Evolutionary conservation across 1,140 invertebrate species (phyloP), one percentile per base, ranked within the genome.

Genomic region (Zaprionus tsacasi): DNA sequence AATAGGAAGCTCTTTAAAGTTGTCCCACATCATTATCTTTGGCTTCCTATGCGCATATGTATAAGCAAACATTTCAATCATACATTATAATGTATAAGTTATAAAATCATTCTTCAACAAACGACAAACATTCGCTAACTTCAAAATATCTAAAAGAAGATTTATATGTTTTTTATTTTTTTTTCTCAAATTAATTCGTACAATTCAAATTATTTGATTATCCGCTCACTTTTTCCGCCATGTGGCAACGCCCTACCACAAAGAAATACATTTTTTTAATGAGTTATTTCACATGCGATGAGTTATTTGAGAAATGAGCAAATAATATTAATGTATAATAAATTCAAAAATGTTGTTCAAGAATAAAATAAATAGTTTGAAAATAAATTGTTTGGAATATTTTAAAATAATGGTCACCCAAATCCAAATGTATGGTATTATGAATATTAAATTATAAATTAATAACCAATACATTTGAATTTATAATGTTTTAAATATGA

Each of bases 1-100:
- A 87, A 89, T 87, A 78, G 83, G 77, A 83, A 61, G 80, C 77
- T 13, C 56, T 55, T 67, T 79, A 78, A 72, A 78, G 25, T 63
- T 72, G 33, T 55, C 25, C 33, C 56, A 55, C 35, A 56, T 36
- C 35, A 81, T 71, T 74, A 54, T 8, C 6, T 27, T 57, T 10
- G 15, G 45, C n/a, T 59, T 40, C 33, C 17, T 38, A 10, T 11
- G 12, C 33, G 40, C n/a, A 43, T 45, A 45, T 35, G 6, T 0
- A 35, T 35, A 35, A 8, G 10, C 27, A 35, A 0, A 7, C 33
- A 35, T 10, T 35, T 10, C 27, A 30, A 5, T 35, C 4, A 35
- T 8, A 8, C 6, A 45, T 8, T 15, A 45, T 15, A 15, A 6
- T 0, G n/a, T n/a, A n/a, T n/a, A n/a, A n/a, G n/a, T n/a, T n/a